Base-by-base conservation (phyloP, 2,888 invertebrate genomes). In the Mactromeris polynyma region DNA sequence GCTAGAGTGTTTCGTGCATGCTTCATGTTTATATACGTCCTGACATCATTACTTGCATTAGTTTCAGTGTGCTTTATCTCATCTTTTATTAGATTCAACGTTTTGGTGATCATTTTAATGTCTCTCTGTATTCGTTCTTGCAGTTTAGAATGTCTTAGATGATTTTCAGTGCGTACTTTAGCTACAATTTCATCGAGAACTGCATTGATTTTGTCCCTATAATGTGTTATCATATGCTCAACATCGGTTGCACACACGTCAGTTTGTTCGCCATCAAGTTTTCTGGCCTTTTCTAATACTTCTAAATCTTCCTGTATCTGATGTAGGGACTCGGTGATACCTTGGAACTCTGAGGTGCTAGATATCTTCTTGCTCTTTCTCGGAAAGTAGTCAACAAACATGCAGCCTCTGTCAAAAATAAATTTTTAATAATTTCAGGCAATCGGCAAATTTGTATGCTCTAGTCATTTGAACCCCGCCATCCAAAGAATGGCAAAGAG, bases 141-240 rank as follows among this genome's bases (percentile, higher is more conserved):
- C 17, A 40, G 46, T 81, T 46, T 81, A 2, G 42, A 33, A 7
- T 46, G 33, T n/a, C 46, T 40, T 2, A 4, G 42, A 21, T 81
- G 9, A 21, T 42, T 33, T 40, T 81, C 26, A 19, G 19, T 21
- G 6, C 26, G 81, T 26, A 46, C 81, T 42, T 42, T 26, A 21
- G 46, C 46, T 81, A 19, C 81, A 3, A 81, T 40, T 33, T 81
- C 46, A 46, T 81, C 81, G n/a, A 81, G 81, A 26, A 33, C 19
- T 40, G 40, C 46, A 46, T 46, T 81, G 4, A 81, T 6, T 40
- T 26, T 81, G 14, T 81, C 81, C 33, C 81, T 40, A 9, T 26
- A 64, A n/a, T 64, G n/a, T 26, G 11, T 4, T 4, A 64, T 26
- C 26, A 7, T 64, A 11, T 64, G n/a, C 26, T n/a, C 26, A 26